Evolutionary conservation across 2,113 vertebrate genomes (phyloP), one percentile per base, ranked within the genome.

Genomic region (Rattus rattus): DNA sequence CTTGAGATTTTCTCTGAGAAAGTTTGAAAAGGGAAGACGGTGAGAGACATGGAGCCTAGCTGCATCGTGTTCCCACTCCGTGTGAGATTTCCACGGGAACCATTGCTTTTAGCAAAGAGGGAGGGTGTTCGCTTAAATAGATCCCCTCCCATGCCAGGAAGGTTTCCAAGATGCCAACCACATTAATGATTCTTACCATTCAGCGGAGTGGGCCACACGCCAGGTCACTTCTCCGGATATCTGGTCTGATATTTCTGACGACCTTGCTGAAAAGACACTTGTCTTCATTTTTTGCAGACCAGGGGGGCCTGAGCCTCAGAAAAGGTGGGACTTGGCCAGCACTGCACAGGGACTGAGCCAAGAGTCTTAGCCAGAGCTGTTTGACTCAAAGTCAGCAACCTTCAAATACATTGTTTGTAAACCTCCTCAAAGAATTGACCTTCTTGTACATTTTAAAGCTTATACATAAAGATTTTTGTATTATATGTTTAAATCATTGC

Each of bases 111-210:
- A 47, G 83, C n/a, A 84, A 81, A 70, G 28, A 30, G 5, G 76
- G 36, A 67, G 73, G 54, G 67, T 0, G 1, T 2, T 67, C 67
- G 56, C 39, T 73, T 86, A 92, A 61, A 59, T 2, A 28, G 85
- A 92, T 52, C 59, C 69, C 59, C 8, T 17, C 56, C 63, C 49
- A 85, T 16, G 61, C 85, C 92, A 94, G 43, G 28, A 77, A 59
- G 7, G 83, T 54, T 93, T 90, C 77, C 79, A 81, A 95, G 87
- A 95, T 85, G 90, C 88, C 96, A 93, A n/a, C 56, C 59, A 24
- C 5, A 30, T 54, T 81, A 94, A 79, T 73, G 88, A 69, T 39
- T 61, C 65, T 88, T 16, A 47, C 84, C 89, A 81, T 67, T 88
- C 63, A 80, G 56, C 19, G 7, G 79, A 92, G 85, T 12, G 33